Percentiles rank a stretch among this genome's conserved stretches.
These are phyloP conservation scores for Parapsyche elsis DNA, from an alignment of 1,140 invertebrate species.

Conservation along the genomic window DNA sequence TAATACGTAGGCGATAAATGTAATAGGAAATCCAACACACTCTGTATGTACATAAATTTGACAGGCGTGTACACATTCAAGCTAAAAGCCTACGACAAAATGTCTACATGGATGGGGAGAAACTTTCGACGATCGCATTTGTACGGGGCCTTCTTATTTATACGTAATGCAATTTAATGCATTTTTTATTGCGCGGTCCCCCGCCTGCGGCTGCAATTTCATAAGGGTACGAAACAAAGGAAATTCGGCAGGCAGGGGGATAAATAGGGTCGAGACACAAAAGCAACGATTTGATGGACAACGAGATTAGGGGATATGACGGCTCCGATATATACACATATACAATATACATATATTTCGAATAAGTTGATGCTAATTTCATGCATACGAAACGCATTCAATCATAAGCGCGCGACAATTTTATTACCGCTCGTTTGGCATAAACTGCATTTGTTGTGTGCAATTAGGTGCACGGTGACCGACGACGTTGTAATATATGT, in stretches of 20 bases:
- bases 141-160: constrained; percentile 43
- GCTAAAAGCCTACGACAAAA: constrained; percentile 4
- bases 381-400: not conserved
- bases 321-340: not conserved
- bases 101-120: not conserved
- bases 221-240: not conserved
- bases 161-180: constrained; percentile 55
- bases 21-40: too few species aligned
- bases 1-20: too few species aligned
- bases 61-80: not conserved
- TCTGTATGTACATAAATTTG: constrained; percentile 18
- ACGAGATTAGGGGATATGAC: constrained; percentile 50
- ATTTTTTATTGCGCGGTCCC: constrained; percentile 51
- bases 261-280: constrained; percentile 24
- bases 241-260: constrained; percentile 18
- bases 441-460: too few species aligned
- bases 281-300: constrained; percentile 49
- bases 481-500: too few species aligned
- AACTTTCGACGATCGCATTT: constrained; percentile 44
- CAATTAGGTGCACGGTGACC: too few species aligned
- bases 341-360: not conserved
- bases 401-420: not conserved
- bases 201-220: not conserved
- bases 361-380: not conserved
- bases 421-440: not conserved